Conservation (phyloP, 1,140 invertebrate genomes). For the Lithobius niger region DNA sequence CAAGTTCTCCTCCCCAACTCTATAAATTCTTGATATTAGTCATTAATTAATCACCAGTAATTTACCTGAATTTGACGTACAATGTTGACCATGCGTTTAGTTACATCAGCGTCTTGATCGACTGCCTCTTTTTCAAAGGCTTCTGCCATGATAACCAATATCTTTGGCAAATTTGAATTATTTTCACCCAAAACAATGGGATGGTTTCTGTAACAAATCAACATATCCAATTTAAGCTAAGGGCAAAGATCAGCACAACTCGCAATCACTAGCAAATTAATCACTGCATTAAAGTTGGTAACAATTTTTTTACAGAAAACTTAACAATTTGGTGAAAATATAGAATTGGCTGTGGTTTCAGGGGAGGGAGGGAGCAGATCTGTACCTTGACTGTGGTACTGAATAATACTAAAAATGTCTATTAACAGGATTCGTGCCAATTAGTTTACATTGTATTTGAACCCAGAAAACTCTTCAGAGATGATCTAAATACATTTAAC, state of each 20-base stretch:
- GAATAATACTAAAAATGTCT: too few relatives aligned
- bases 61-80: slow-evolving; percentile 59
- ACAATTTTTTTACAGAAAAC: background rate
- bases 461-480: too few relatives aligned
- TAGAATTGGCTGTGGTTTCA: slow-evolving; percentile 1
- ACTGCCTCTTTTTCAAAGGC: slow-evolving; percentile 71
- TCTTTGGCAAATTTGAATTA: slow-evolving; percentile 73
- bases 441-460: too few relatives aligned
- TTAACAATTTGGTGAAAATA: background rate
- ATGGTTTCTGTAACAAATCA: slow-evolving; percentile 62
- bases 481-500: too few relatives aligned
- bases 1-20: background rate
- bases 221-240: too few relatives aligned
- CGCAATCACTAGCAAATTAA: background rate
- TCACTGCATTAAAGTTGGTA: background rate
- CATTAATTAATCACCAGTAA: slow-evolving; percentile 3
- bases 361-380: too few relatives aligned
- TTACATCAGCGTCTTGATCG: slow-evolving; percentile 45
- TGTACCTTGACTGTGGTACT: too few relatives aligned
- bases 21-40: slow-evolving; percentile 9
- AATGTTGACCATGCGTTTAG: slow-evolving; percentile 52
- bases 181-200: slow-evolving; percentile 65
- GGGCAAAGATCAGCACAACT: background rate
- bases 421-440: too few relatives aligned
- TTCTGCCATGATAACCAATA: slow-evolving; percentile 80